Evolutionary conservation across 2,113 vertebrate genomes (phyloP), one percentile per base, ranked within the genome.

Genomic region (Turdus rufiventris): DNA sequence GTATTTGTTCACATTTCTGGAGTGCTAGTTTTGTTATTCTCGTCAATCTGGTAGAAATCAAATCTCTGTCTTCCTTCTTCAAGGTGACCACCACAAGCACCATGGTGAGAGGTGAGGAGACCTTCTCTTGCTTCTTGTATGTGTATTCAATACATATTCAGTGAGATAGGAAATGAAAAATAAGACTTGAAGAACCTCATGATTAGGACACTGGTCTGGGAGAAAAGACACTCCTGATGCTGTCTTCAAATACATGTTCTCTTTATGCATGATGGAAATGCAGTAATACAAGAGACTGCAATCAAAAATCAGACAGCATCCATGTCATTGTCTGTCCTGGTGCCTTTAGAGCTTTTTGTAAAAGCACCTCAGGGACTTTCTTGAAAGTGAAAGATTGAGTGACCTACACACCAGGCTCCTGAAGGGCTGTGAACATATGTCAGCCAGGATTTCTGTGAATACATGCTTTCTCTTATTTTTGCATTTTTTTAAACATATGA

Each of bases 401-500:
- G 43, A 66, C 14, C 9, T 51, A 36, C 23, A 18, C 7, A 17
- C 11, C 8, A 53, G 38, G 19, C 6, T 81, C 8, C 54, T 68
- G 67, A 73, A 76, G 47, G 14, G 28, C 25, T 91, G 21, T 8
- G 4, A 58, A 12, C 3, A 1, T 12, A 18, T 0, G 0, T 34
- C 33, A 54, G 6, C n/a, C 21, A 36, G 38, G 33, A 56, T 72
- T 84, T 78, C 34, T 67, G 10, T 57, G 50, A 84, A 61, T 25
- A 20, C 8, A 31, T 8, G 4, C 5, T 48, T 56, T 34, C 6
- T 29, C 18, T 62, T 56, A 3, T 5, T 21, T n/a, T 31, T 31
- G 2, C 6, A 42, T 31, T 17, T 25, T 31, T 34, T 26, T 14
- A 36, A 36, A 42, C 11, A 17, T 16, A 14, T 5, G 5, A 8